Base-by-base conservation (phyloP, 1,140 invertebrate genomes). In the Steinernema khuongi region DNA sequence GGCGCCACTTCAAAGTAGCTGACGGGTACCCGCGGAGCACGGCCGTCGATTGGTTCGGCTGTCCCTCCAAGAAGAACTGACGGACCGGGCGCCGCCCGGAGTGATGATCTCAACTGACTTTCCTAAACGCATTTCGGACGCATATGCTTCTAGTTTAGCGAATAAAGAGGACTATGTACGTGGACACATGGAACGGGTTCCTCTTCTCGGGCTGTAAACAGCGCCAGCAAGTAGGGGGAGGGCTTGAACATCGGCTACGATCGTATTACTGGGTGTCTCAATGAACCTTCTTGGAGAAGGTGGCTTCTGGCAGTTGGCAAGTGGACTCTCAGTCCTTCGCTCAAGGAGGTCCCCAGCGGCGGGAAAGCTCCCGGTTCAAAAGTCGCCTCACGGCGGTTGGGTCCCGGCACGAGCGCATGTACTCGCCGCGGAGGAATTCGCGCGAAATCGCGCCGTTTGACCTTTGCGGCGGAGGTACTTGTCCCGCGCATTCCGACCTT, bases 1-100 rank as follows among this genome's bases (percentile, higher is more conserved):
- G 29, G 71, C 4, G 68, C 28, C 50, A 69, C 33, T 29, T 73
- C 71, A 2, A 36, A 36, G n/a, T 73, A 2, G 17, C 72, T 31
- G 17, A 11, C 43, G 71, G 71, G 4, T 60, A 60, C 50, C 50
- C 50, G 26, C 11, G 19, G 22, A 60, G 22, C 50, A 60, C 50
- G 19, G 50, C 50, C 19, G 50, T 60, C 50, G 50, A 60, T 22
- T 60, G 50, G 50, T 60, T 60, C 22, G 50, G 50, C 4, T 60
- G 50, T 26, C 50, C 50, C 4, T 60, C 50, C 14, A 14, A 4
- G 50, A 26, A 17, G 26, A 17, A 60, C 4, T 60, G 11, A 60
- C 4, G 11, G 11, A 60, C 26, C 26, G 36, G 36, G n/a, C 36
- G 7, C 7, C 36, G 36, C 50, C 26, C 50, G 50, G 22, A n/a